phyloP scores from a whole-genome alignment of 2,888 invertebrate species.

The Philereme vetulata region DNA sequence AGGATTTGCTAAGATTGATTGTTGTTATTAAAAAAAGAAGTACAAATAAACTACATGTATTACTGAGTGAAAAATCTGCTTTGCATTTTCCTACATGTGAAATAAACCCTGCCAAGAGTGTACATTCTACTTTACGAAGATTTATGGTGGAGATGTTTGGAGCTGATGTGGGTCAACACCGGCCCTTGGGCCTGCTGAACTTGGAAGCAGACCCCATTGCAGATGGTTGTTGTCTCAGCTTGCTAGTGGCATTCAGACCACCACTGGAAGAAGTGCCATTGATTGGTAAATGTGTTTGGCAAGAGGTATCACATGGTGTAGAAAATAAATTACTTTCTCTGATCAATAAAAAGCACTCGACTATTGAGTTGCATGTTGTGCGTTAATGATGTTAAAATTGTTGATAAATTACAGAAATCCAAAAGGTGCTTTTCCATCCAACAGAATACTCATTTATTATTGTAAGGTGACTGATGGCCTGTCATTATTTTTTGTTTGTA shows the following conservation, averaged over 20 bases:
- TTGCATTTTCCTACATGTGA: slow-evolving; percentile 95
- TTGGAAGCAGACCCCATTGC: slow-evolving; percentile 86
- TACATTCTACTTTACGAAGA: slow-evolving; percentile 93
- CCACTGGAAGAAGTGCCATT: slow-evolving; percentile 94
- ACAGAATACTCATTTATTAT: slow-evolving; percentile 28
- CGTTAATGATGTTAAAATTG: slow-evolving; percentile 73
- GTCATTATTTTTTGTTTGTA: slow-evolving; percentile 10
- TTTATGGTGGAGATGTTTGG: slow-evolving; percentile 97
- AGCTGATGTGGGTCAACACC: slow-evolving; percentile 92
- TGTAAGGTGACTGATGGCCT: slow-evolving; percentile 24
- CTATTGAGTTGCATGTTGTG: slow-evolving; percentile 92
- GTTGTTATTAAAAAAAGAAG: slow-evolving; percentile 91
- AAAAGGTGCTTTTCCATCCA: slow-evolving; percentile 23
- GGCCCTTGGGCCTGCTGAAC: slow-evolving; percentile 91
- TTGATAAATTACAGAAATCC: slow-evolving; percentile 1
- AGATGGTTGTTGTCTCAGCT: slow-evolving; percentile 92
- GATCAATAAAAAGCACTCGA: slow-evolving; percentile 89
- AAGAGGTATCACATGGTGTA: slow-evolving; percentile 88
- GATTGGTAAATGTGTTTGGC: slow-evolving; percentile 95
- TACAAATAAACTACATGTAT: slow-evolving; percentile 92
- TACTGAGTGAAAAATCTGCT: slow-evolving; percentile 92
- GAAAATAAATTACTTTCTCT: slow-evolving; percentile 87
- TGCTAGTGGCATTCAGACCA: slow-evolving; percentile 92
- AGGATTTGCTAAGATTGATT: slow-evolving; percentile 90
- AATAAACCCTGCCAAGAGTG: slow-evolving; percentile 92